Percentiles rank a stretch among this genome's conserved stretches.
These are phyloP conservation scores for Gryllus bimaculatus DNA, from an alignment of 1,140 invertebrate genomes.

Conservation along the genomic window DNA sequence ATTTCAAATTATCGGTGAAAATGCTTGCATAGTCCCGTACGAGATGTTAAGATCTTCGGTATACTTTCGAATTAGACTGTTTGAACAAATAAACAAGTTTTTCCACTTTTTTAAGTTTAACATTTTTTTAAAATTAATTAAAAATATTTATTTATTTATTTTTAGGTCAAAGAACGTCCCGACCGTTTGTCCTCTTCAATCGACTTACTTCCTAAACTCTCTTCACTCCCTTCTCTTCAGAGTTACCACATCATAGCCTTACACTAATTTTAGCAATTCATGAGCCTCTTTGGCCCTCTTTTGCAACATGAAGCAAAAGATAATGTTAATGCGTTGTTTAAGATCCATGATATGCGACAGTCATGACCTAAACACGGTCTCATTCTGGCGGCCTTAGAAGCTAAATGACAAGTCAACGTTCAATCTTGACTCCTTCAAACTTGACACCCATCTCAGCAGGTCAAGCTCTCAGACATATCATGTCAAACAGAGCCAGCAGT, in stretches of 20 bases:
- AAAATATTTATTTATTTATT: too few relatives aligned
- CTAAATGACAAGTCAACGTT: background rate
- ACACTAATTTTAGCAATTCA: background rate
- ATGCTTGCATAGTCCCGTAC: background rate
- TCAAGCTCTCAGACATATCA: background rate
- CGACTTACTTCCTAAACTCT: background rate
- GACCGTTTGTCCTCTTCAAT: background rate
- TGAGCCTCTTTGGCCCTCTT: background rate
- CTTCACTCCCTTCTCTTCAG: background rate
- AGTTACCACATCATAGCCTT: background rate
- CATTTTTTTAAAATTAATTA: background rate
- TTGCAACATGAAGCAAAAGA: background rate
- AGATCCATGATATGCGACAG: background rate
- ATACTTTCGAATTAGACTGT: background rate
- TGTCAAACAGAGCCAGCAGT: background rate
- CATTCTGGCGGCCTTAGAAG: background rate
- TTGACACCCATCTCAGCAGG: background rate
- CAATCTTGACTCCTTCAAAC: background rate
- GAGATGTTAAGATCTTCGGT: background rate
- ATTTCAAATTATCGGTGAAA: background rate
- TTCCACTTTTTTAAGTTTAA: background rate
- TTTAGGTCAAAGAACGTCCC: background rate
- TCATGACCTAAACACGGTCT: background rate
- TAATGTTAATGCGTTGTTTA: background rate
- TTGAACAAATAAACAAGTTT: background rate